Evolutionary conservation across 1,140 invertebrate genomes (phyloP).

Genomic region (Coelopa frigida): DNA sequence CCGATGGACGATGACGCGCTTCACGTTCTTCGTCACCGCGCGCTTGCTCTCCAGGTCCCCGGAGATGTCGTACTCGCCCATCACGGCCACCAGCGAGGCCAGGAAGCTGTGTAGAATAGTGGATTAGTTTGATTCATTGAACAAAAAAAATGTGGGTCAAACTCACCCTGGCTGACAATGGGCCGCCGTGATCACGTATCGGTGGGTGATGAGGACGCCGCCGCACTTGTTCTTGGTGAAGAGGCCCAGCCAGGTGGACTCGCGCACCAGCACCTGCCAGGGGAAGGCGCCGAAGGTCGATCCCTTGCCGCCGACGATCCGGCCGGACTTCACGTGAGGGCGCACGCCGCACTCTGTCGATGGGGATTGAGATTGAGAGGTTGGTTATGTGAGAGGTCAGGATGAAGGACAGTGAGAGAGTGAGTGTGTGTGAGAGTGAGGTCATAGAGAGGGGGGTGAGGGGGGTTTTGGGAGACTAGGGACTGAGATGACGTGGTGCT

Average conservation of each 20-base stretch:
- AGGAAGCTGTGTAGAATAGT: constrained; percentile 59
- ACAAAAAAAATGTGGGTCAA: neutral
- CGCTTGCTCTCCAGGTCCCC: constrained; percentile 70
- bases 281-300: constrained; percentile 83
- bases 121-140: neutral
- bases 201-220: constrained; percentile 78
- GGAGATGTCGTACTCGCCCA: constrained; percentile 85
- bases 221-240: constrained; percentile 97
- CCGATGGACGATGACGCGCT: constrained; percentile 79
- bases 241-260: constrained; percentile 86
- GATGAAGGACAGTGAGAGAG: constrained; percentile 26
- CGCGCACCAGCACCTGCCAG: constrained; percentile 87
- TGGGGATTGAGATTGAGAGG: constrained; percentile 45
- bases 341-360: constrained; percentile 78
- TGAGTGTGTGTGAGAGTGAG: constrained; percentile 8
- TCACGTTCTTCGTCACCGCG: constrained; percentile 73
- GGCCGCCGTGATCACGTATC: constrained; percentile 83
- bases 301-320: constrained; percentile 85
- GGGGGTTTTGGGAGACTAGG: constrained; percentile 8
- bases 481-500: constrained; percentile 5
- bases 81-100: constrained; percentile 80
- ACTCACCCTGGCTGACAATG: constrained; percentile 89
- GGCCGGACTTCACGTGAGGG: constrained; percentile 67
- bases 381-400: constrained; percentile 45
- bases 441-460: constrained; percentile 7